A percentile compares a stretch with the other conserved stretches of the same genome.
phyloP scores from a whole-genome alignment of 2,888 invertebrate genomes.

The Philaethria dido region DNA sequence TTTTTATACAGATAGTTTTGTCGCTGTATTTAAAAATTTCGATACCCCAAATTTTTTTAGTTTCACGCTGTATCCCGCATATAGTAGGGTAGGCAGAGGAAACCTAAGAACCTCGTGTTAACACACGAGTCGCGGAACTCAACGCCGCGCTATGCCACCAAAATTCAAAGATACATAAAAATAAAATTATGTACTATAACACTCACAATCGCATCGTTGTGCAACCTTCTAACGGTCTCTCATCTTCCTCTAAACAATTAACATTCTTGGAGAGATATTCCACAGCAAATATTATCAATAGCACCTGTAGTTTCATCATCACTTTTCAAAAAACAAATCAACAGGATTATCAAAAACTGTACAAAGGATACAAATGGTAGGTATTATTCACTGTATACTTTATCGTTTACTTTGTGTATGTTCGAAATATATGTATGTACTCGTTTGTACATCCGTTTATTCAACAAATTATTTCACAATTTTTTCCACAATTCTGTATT shows the following conservation, averaged over 20 bases:
- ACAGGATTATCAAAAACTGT: neutral
- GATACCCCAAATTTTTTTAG: too few species aligned
- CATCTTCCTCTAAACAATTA: too few species aligned
- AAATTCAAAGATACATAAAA: too few species aligned
- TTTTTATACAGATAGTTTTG: too few species aligned
- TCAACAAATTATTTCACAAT: constrained; percentile 37
- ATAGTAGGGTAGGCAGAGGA: too few species aligned
- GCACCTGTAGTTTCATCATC: neutral
- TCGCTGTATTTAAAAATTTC: too few species aligned
- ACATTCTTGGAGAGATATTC: neutral
- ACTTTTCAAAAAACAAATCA: neutral
- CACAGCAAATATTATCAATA: neutral
- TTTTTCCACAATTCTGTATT: constrained; percentile 30
- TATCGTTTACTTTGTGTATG: constrained; percentile 31
- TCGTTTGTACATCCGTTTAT: constrained; percentile 39
- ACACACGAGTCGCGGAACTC: too few species aligned
- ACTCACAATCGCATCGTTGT: neutral
- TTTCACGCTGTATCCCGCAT: too few species aligned
- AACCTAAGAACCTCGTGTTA: too few species aligned
- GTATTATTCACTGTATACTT: constrained; percentile 31
- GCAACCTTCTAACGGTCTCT: constrained; percentile 24
- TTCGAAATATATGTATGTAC: too few species aligned
- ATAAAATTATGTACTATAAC: neutral
- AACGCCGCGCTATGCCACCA: too few species aligned
- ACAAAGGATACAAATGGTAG: too few species aligned